Evolutionary conservation across 2,888 invertebrate species (phyloP).

Genomic region (Chromoteleia sp.): DNA sequence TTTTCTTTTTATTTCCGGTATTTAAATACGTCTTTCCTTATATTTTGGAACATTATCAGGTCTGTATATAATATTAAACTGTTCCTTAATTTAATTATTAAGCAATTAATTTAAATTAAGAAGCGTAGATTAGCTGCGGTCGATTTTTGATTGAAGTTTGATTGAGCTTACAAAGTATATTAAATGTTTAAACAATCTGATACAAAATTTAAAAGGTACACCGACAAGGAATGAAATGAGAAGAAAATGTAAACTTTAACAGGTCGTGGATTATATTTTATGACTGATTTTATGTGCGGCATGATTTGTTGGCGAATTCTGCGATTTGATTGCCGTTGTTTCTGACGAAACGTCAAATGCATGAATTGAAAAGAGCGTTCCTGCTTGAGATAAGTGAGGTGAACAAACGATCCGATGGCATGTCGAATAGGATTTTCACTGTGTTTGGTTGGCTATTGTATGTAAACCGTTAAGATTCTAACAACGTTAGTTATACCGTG

Average conservation of each 20-base stretch:
- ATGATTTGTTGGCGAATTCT: neutral
- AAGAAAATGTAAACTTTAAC: neutral
- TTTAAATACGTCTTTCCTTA: no score
- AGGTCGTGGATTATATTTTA: neutral
- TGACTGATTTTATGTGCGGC: neutral
- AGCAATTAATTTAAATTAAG: no score
- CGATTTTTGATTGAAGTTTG: no score
- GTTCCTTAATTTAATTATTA: no score
- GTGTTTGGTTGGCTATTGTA: slow-evolving; percentile 35
- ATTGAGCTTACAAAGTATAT: no score
- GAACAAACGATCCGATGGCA: slow-evolving; percentile 36
- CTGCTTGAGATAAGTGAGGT: slow-evolving; percentile 24
- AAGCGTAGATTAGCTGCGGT: no score
- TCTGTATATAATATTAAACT: no score
- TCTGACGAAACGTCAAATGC: slow-evolving; percentile 1
- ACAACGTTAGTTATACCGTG: slow-evolving; percentile 10
- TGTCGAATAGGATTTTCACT: slow-evolving; percentile 37
- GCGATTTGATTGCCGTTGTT: neutral
- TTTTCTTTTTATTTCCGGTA: no score
- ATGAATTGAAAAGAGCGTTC: slow-evolving; percentile 1
- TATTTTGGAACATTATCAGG: no score
- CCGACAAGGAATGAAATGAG: no score
- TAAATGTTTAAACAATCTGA: no score
- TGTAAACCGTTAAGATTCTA: slow-evolving; percentile 33
- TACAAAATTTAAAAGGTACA: no score